Percentiles rank a stretch among this genome's conserved stretches.
Evolutionary conservation across 2,113 vertebrate genomes (phyloP).

Genomic region (Lamprologus tigripictilis): DNA sequence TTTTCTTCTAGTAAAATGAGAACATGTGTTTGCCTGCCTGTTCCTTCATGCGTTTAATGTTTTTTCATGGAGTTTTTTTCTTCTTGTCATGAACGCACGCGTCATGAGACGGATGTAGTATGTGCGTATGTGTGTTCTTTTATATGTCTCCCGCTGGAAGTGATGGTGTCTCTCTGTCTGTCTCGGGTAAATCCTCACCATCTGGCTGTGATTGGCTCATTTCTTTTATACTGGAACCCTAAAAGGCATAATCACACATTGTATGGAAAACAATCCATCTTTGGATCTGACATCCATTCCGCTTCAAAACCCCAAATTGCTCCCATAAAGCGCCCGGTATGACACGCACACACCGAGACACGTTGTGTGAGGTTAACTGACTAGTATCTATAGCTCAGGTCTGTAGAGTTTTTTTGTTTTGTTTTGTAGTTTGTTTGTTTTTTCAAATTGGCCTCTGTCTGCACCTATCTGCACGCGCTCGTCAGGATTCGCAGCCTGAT

Average conservation of each 20-base stretch:
- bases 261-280: conserved; percentile 71
- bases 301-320: conserved; percentile 70
- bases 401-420: neutral
- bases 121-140: neutral
- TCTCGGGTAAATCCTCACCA: conserved; percentile 51
- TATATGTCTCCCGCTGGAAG: conserved; percentile 5
- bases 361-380: conserved; percentile 46
- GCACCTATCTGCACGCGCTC: neutral
- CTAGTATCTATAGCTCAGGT: conserved; percentile 33
- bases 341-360: conserved; percentile 20
- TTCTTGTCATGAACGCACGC: neutral
- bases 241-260: conserved; percentile 68
- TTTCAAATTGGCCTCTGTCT: neutral
- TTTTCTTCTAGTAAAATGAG: conserved; percentile 6
- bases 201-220: conserved; percentile 65
- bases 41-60: neutral
- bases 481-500: neutral
- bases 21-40: neutral
- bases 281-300: conserved; percentile 64
- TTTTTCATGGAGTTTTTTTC: neutral
- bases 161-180: conserved; percentile 36
- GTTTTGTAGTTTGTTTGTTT: neutral
- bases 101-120: conserved; percentile 3
- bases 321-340: conserved; percentile 59
- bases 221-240: conserved; percentile 60